These are phyloP conservation scores for Epinephelus cyanopodus DNA, from an alignment of 2,113 vertebrate genomes.

Conservation along the genomic window DNA sequence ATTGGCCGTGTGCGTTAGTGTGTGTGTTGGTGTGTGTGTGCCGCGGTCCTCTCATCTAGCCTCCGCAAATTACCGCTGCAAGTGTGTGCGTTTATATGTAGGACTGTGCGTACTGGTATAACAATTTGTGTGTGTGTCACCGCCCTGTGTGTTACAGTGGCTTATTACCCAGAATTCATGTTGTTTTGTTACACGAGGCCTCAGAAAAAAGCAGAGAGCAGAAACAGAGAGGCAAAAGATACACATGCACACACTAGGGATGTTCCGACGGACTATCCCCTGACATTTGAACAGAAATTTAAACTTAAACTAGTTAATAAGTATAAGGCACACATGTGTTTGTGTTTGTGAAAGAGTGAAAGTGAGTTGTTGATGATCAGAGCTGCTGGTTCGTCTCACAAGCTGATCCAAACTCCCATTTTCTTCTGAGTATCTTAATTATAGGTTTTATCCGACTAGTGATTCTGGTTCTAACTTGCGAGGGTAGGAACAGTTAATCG, in stretches of 20 bases:
- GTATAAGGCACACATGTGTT: no score
- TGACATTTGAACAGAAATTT: no score
- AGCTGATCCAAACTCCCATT: no score
- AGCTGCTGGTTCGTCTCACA: no score
- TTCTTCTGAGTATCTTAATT: no score
- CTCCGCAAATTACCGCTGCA: not conserved
- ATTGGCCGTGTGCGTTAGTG: not conserved
- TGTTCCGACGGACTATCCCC: no score
- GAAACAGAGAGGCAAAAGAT: not conserved
- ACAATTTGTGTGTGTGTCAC: constrained; percentile 6
- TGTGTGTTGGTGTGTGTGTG: not conserved
- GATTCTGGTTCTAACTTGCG: no score
- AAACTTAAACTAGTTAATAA: no score
- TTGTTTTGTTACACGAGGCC: constrained; percentile 10
- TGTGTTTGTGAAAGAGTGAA: no score
- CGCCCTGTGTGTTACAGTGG: not conserved
- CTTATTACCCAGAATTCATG: constrained; percentile 36
- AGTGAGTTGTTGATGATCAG: no score
- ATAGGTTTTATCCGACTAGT: no score
- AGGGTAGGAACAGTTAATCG: no score
- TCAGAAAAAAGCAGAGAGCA: not conserved
- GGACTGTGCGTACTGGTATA: not conserved
- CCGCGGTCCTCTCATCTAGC: not conserved
- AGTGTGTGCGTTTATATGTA: not conserved
- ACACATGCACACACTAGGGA: not conserved